These are phyloP conservation scores for Bicyclus anynana DNA, from an alignment of 1,140 invertebrate species.

Conservation along the genomic window DNA sequence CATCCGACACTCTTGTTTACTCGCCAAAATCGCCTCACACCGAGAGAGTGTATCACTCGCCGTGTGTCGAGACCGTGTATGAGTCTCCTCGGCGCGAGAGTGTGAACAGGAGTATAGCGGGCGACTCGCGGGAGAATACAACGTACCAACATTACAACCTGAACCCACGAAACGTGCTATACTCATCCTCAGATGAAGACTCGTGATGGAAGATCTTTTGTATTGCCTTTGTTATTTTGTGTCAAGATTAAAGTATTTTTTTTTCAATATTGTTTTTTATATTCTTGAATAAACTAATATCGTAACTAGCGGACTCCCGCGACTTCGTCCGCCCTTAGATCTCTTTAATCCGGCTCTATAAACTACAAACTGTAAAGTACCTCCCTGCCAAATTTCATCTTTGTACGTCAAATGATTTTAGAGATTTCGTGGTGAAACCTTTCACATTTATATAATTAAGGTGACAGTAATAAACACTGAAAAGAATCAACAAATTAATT, in stretches of 20 bases:
- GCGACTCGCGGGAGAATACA: not conserved
- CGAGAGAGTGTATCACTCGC: not conserved
- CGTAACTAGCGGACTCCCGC: no score
- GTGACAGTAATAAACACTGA: not conserved
- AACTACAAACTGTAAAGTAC: no score
- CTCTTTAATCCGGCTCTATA: no score
- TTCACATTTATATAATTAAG: not conserved
- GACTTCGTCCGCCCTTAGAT: no score
- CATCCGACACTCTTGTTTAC: constrained; percentile 55
- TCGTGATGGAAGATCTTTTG: constrained; percentile 25
- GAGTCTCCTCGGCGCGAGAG: not conserved
- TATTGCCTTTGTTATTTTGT: constrained; percentile 30
- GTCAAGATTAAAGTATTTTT: constrained; percentile 28
- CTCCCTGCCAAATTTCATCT: no score
- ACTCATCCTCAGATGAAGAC: constrained; percentile 49
- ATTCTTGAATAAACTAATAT: no score
- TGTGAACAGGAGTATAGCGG: not conserved
- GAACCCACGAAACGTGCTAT: constrained; percentile 53
- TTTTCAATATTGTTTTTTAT: constrained; percentile 7
- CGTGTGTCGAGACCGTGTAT: not conserved
- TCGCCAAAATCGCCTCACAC: constrained; percentile 18
- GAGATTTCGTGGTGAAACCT: no score
- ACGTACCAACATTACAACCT: not conserved
- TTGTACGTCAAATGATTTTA: no score
- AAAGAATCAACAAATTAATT: not conserved